Percentiles rank a stretch among this genome's conserved stretches.
These are phyloP conservation scores for Caenorhabditis drosophilae DNA, from an alignment of 2,888 invertebrate genomes.

Conservation along the genomic window DNA sequence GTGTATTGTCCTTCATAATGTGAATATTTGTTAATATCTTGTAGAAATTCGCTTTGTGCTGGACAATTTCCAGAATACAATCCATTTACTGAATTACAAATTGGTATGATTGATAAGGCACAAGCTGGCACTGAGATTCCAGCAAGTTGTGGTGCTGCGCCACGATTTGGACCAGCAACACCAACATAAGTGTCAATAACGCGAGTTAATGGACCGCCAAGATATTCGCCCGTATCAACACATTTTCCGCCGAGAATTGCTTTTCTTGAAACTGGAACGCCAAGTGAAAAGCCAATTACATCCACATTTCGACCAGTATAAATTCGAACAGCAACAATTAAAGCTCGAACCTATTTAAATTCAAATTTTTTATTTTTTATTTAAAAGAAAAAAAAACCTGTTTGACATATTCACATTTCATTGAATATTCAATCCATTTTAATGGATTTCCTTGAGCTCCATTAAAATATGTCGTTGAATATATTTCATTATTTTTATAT, in stretches of 20 bases:
- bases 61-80: constrained; percentile 67
- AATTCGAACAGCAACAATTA: constrained; percentile 67
- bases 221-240: constrained; percentile 63
- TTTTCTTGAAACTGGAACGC: constrained; percentile 66
- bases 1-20: constrained; percentile 65
- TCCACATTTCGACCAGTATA: constrained; percentile 67
- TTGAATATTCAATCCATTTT: constrained; percentile 66
- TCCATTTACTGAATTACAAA: constrained; percentile 59
- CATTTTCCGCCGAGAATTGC: constrained; percentile 65
- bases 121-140: constrained; percentile 64
- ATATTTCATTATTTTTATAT: constrained; percentile 59
- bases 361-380: not conserved
- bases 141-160: constrained; percentile 60
- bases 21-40: constrained; percentile 63
- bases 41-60: constrained; percentile 56
- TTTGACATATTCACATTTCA: constrained; percentile 65
- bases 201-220: constrained; percentile 60
- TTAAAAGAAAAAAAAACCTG: constrained; percentile 32
- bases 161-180: constrained; percentile 67
- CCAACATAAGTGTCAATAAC: constrained; percentile 66
- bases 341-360: constrained; percentile 58
- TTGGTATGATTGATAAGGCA: constrained; percentile 55
- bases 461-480: constrained; percentile 67
- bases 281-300: constrained; percentile 66
- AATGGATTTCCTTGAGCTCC: constrained; percentile 67